A percentile compares a stretch with the other conserved stretches of the same genome.
Evolutionary conservation across 2,888 invertebrate species (phyloP).

Genomic region (Plebejus argus): DNA sequence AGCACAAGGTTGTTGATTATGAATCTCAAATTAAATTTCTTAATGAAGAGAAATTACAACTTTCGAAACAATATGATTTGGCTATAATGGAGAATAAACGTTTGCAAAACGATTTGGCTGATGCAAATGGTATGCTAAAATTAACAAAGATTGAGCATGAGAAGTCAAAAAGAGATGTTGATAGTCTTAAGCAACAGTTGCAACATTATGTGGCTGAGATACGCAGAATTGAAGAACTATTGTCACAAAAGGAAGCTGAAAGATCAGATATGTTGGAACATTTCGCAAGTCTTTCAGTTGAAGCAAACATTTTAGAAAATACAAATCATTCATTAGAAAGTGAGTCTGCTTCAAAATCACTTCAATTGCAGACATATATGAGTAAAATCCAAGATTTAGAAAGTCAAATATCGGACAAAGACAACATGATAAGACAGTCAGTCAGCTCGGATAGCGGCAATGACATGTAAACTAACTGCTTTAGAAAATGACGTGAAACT

Average conservation of each 20-base stretch:
- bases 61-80: slow-evolving; percentile 80
- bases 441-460: slow-evolving; percentile 59
- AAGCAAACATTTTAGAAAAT: slow-evolving; percentile 88
- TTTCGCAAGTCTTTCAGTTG: slow-evolving; percentile 87
- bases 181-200: slow-evolving; percentile 86
- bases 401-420: slow-evolving; percentile 78
- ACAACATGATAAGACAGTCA: slow-evolving; percentile 66
- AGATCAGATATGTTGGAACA: slow-evolving; percentile 90
- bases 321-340: slow-evolving; percentile 90
- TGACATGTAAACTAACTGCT: slow-evolving; percentile 65
- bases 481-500: slow-evolving; percentile 72
- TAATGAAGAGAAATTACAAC: slow-evolving; percentile 81
- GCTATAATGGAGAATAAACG: slow-evolving; percentile 85
- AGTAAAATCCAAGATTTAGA: slow-evolving; percentile 82
- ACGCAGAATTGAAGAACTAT: slow-evolving; percentile 87
- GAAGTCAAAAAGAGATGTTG: slow-evolving; percentile 85
- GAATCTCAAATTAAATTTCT: slow-evolving; percentile 79
- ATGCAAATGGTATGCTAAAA: slow-evolving; percentile 82
- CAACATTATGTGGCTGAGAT: slow-evolving; percentile 92
- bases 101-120: slow-evolving; percentile 86
- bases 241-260: slow-evolving; percentile 88
- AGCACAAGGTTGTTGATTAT: slow-evolving; percentile 73
- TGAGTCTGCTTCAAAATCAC: slow-evolving; percentile 86
- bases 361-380: slow-evolving; percentile 75
- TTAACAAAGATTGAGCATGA: slow-evolving; percentile 85